Evolutionary conservation across 2,113 vertebrate species (phyloP).

Genomic region (Neolamprologus fasciatus): DNA sequence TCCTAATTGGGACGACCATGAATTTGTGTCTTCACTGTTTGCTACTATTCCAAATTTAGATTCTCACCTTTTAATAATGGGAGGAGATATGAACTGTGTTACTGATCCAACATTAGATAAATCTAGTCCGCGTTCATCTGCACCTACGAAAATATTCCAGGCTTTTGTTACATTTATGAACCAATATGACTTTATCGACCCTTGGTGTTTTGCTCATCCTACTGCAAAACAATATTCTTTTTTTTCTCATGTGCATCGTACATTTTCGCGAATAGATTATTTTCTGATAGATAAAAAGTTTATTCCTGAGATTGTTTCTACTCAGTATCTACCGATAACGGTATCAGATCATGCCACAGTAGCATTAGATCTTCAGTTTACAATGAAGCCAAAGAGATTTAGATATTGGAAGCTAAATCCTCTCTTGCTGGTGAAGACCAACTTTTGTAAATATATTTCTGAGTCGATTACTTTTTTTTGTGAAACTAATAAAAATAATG

Average conservation of each 20-base stretch:
- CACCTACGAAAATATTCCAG: not conserved
- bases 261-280: not conserved
- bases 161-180: not conserved
- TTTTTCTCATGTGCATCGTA: not conserved
- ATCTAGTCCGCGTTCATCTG: not conserved
- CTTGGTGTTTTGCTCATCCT: not conserved
- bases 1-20: no score
- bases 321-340: not conserved
- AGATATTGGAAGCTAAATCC: accelerated
- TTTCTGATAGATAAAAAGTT: not conserved
- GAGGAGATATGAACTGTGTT: not conserved
- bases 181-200: not conserved
- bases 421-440: accelerated
- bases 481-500: not conserved
- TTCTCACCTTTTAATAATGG: not conserved
- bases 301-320: not conserved
- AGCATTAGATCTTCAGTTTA: not conserved
- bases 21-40: no score
- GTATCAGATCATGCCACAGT: not conserved
- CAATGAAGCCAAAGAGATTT: not conserved
- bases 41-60: not conserved
- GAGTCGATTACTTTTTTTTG: not conserved
- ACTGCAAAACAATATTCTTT: not conserved
- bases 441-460: not conserved
- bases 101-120: not conserved